A percentile compares a stretch with the other conserved stretches of the same genome.
These are phyloP conservation scores for Scytalopus superciliaris DNA, from an alignment of 2,113 vertebrate genomes.

Conservation along the genomic window DNA sequence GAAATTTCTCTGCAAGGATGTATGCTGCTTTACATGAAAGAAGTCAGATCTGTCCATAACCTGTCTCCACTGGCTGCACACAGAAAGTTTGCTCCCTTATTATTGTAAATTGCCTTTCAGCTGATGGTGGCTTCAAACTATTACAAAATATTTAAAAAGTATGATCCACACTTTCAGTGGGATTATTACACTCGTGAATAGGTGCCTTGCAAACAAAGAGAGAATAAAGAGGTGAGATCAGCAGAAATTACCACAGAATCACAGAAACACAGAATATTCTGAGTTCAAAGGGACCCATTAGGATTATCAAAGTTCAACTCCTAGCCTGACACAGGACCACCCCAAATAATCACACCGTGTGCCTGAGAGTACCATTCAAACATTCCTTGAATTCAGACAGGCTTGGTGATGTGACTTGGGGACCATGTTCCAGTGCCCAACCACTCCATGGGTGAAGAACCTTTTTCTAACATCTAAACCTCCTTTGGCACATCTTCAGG, in stretches of 20 bases:
- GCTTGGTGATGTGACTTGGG: neutral
- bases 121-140: neutral
- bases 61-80: neutral
- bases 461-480: neutral
- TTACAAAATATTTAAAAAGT: neutral
- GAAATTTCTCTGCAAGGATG: neutral
- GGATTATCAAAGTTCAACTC: neutral
- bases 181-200: neutral
- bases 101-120: neutral
- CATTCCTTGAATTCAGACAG: neutral
- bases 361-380: neutral
- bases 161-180: neutral
- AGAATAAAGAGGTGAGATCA: neutral
- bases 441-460: neutral
- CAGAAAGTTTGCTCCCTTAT: neutral
- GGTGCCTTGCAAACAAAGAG: neutral
- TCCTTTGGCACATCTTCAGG: rapidly evolving
- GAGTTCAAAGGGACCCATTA: neutral
- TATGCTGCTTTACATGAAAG: neutral
- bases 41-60: neutral
- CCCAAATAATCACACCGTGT: neutral
- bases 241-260: neutral
- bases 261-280: neutral
- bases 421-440: neutral
- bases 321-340: neutral